Percentiles rank a stretch among this genome's conserved stretches.
Evolutionary conservation across 1,140 invertebrate species (phyloP).

Genomic region (Zophobas atratus): DNA sequence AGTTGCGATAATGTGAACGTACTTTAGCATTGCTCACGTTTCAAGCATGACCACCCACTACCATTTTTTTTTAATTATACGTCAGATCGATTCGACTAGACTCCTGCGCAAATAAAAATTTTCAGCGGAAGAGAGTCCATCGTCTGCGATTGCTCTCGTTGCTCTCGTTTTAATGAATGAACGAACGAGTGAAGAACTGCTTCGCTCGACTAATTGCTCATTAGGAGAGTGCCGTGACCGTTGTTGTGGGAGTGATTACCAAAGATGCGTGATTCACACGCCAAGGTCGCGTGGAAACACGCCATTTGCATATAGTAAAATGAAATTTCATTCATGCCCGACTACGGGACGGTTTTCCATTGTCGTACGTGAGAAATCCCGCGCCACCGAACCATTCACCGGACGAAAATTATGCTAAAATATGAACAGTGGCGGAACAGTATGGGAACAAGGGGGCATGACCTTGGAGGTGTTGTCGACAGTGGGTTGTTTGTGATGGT

Average conservation of each 20-base stretch:
- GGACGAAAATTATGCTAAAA: constrained; percentile 20
- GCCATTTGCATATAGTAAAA: constrained; percentile 31
- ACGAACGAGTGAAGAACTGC: not conserved
- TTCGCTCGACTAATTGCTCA: constrained; percentile 11
- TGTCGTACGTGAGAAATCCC: constrained; percentile 29
- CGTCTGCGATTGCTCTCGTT: not conserved
- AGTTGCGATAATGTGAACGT: too few relatives aligned
- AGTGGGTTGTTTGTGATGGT: not conserved
- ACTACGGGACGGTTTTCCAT: constrained; percentile 8
- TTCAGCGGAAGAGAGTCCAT: too few relatives aligned
- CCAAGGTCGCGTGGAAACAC: constrained; percentile 36
- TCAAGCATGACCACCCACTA: too few relatives aligned
- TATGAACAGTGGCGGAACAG: constrained; percentile 10
- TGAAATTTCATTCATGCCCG: constrained; percentile 31
- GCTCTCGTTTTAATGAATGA: not conserved
- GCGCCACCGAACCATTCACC: constrained; percentile 12
- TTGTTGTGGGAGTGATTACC: constrained; percentile 3
- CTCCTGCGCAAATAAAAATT: too few relatives aligned
- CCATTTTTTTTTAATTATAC: too few relatives aligned
- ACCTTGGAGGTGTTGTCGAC: not conserved
- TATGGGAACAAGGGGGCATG: not conserved
- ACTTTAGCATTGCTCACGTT: too few relatives aligned
- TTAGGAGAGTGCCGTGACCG: constrained; percentile 17
- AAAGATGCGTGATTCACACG: constrained; percentile 33
- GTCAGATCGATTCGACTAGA: too few relatives aligned